Percentiles rank a stretch among this genome's conserved stretches.
Evolutionary conservation across 2,113 vertebrate genomes (phyloP).

Genomic region (Oxyura jamaicensis): DNA sequence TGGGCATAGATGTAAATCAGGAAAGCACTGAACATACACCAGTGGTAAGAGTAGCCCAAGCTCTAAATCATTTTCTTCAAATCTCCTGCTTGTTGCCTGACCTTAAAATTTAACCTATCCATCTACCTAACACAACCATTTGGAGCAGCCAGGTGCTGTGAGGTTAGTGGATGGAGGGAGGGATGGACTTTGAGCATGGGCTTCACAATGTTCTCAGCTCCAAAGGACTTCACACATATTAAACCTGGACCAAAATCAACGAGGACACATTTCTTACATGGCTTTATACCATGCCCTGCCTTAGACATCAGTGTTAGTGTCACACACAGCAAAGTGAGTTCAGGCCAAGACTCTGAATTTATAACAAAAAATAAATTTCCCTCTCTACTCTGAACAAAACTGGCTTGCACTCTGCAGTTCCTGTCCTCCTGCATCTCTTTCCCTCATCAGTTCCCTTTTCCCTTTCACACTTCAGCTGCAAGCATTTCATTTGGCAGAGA

Average conservation of each 20-base stretch:
- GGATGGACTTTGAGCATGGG: background rate
- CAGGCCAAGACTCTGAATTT: background rate
- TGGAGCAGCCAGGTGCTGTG: background rate
- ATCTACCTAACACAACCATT: background rate
- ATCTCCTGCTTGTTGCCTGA: background rate
- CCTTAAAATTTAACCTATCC: background rate
- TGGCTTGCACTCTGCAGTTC: background rate
- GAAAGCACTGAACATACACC: background rate
- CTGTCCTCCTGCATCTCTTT: slow-evolving; percentile 15
- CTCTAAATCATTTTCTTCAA: background rate
- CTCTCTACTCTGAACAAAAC: background rate
- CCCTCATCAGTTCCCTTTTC: slow-evolving; percentile 36
- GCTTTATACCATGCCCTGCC: background rate
- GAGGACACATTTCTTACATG: background rate
- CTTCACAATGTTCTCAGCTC: background rate
- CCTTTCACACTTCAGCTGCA: slow-evolving; percentile 67
- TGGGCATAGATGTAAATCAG: background rate
- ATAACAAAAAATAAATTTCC: background rate
- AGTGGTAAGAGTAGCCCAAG: background rate
- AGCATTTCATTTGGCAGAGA: slow-evolving; percentile 54
- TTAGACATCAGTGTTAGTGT: background rate
- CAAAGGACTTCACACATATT: background rate
- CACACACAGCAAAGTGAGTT: background rate
- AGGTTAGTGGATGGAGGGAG: background rate
- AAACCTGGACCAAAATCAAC: background rate